Base-by-base conservation (phyloP, 2,888 invertebrate genomes). In the Notodonta ziczac region DNA sequence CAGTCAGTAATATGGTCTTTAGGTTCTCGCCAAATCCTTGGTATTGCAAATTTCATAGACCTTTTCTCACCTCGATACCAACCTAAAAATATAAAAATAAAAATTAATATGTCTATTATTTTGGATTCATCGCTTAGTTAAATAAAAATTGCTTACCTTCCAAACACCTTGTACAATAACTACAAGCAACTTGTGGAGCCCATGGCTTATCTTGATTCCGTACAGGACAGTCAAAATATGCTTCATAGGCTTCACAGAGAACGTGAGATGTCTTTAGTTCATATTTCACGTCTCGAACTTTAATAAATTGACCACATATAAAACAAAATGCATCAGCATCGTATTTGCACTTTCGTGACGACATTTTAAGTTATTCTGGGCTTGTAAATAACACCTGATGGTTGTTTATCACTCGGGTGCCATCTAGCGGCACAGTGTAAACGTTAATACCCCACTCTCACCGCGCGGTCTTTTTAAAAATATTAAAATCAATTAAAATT, bases 371-470 rank as follows among this genome's bases (percentile, higher is more conserved):
- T 62, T 62, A 58, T 66, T 66, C 63, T 62, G 60, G 62, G 57
- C 61, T 66, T 67, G 64, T 67, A 66, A 61, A 67, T 58, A 66
- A 67, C 64, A 66, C 64, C 64, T 67, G 62, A 70, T 70, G 58
- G 66, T 66, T 67, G 65, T 70, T 63, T 66, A 66, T 67, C 64
- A 67, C 63, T 67, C 62, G 66, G 60, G 64, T 70, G 67, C 64
- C 67, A 67, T 67, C 70, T 67, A 66, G 62, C 61, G 63, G 66
- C 64, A 63, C 48, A 35, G 63, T 64, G 66, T 69, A 66, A 69
- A 69, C 65, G 61, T 69, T 65, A 69, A 65, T 60, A 69, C 57
- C 63, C 63, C 63, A 66, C 61, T 66, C 64, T 66, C 58, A 42
- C 53, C 58, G 40, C 52, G 58, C 32, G 58, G 52, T 58, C 53